Conservation (phyloP, 1,140 invertebrate species). For the Drosophila pectinifera region DNA sequence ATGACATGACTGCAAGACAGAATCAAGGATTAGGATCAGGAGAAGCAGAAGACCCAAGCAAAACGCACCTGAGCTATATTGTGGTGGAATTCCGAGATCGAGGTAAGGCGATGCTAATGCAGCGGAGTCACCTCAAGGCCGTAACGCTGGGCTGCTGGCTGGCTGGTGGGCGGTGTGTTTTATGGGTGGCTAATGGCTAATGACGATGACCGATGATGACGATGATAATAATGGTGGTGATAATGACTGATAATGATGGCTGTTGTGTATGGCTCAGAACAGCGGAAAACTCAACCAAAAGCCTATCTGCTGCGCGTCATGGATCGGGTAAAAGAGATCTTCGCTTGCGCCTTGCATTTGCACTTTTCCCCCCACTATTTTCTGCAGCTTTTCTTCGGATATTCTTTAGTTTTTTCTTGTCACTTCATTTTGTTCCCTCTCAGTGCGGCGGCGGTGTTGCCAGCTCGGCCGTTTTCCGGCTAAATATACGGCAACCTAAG, state of each 20-base stretch:
- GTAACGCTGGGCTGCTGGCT: slow-evolving; percentile 7
- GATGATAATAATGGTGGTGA: slow-evolving; percentile 23
- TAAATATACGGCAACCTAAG: not conserved
- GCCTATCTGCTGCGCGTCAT: slow-evolving; percentile 49
- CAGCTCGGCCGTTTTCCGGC: slow-evolving; percentile 66
- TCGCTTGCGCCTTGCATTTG: slow-evolving; percentile 31
- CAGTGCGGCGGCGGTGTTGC: slow-evolving; percentile 59
- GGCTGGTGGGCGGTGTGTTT: slow-evolving; percentile 4
- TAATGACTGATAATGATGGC: slow-evolving; percentile 36
- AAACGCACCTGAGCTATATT: slow-evolving; percentile 41
- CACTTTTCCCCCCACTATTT: slow-evolving; percentile 13
- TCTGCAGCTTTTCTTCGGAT: slow-evolving; percentile 15
- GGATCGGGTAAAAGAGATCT: slow-evolving; percentile 27
- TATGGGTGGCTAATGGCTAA: slow-evolving; percentile 8
- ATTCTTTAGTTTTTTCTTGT: slow-evolving; percentile 28
- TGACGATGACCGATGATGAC: slow-evolving; percentile 25
- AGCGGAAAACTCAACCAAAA: slow-evolving; percentile 72
- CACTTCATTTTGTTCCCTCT: slow-evolving; percentile 68
- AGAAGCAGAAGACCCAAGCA: not conserved
- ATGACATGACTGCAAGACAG: slow-evolving; percentile 84
- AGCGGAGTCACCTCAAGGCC: slow-evolving; percentile 9
- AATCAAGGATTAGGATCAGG: not conserved
- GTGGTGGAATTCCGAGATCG: slow-evolving; percentile 23
- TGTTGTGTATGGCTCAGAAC: slow-evolving; percentile 51
- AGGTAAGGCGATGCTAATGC: slow-evolving; percentile 7